A percentile compares a stretch with the other conserved stretches of the same genome.
Evolutionary conservation across 1,140 invertebrate species (phyloP).

Genomic region (Leptinotarsa defecta): DNA sequence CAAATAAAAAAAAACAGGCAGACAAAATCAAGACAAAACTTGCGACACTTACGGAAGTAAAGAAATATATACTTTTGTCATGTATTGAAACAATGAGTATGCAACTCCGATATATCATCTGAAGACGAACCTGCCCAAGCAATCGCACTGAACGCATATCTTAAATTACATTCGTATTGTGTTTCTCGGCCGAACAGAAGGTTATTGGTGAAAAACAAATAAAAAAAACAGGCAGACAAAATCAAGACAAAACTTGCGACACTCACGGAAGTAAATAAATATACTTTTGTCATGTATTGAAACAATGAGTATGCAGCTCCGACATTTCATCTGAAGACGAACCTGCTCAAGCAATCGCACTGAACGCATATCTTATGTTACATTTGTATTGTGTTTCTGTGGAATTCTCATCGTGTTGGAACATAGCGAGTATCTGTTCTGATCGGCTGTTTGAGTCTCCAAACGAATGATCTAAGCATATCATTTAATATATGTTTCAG

Average conservation of each 20-base stretch:
- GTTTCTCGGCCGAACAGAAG: neutral
- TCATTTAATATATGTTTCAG: neutral
- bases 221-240: too few relatives aligned
- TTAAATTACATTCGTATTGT: conserved; percentile 20
- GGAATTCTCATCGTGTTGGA: neutral
- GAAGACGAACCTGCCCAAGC: neutral
- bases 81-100: too few relatives aligned
- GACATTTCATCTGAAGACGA: neutral
- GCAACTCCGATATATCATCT: neutral
- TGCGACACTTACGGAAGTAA: too few relatives aligned
- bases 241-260: too few relatives aligned
- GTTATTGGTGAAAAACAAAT: too few relatives aligned
- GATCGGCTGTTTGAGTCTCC: conserved; percentile 24
- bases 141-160: conserved; percentile 5
- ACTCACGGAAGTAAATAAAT: too few relatives aligned
- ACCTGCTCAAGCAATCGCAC: neutral
- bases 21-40: too few relatives aligned
- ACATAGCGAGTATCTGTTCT: conserved; percentile 19
- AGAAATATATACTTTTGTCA: too few relatives aligned
- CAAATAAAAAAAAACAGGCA: too few relatives aligned
- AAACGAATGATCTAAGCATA: neutral
- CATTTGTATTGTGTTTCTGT: conserved; percentile 20
- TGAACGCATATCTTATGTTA: conserved; percentile 13
- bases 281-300: too few relatives aligned
- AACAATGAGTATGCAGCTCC: too few relatives aligned